phyloP scores from a whole-genome alignment of 2,113 vertebrate species.

The Silurus asotus region DNA sequence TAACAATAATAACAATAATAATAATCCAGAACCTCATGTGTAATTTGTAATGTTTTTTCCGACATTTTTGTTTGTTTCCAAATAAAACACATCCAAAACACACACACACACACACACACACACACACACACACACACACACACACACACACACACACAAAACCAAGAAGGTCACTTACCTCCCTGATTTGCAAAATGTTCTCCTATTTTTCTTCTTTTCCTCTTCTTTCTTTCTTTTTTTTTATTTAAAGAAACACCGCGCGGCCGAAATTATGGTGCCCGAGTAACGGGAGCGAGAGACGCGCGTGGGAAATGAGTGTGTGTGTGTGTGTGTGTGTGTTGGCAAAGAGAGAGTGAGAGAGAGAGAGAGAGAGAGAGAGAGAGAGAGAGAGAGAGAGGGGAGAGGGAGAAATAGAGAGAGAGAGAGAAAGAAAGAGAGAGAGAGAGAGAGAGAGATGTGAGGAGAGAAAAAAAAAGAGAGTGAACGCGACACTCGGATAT shows the following conservation, averaged over 20 bases:
- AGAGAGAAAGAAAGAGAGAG: neutral
- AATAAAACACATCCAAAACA: too few species aligned
- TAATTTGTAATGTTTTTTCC: too few species aligned
- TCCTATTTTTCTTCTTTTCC: neutral
- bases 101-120: too few species aligned
- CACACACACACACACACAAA: too few species aligned
- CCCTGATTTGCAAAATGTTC: neutral
- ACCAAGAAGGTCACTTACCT: slow-evolving; percentile 12
- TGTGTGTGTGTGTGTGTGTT: neutral
- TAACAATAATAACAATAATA: neutral
- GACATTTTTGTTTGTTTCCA: too few species aligned
- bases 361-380: neutral
- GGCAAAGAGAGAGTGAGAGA: neutral
- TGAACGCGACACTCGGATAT: neutral
- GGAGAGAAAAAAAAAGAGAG: neutral
- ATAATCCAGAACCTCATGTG: neutral
- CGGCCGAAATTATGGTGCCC: neutral
- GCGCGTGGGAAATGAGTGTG: slow-evolving; percentile 24
- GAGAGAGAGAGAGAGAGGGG: neutral
- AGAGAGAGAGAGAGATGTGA: neutral
- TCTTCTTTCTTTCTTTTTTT: neutral
- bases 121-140: too few species aligned
- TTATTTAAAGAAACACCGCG: neutral
- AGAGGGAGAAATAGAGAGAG: neutral
- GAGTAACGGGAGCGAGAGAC: slow-evolving; percentile 24